Percentiles rank a stretch among this genome's conserved stretches.
Evolutionary conservation across 2,113 vertebrate genomes (phyloP).

Genomic region (Coptodon rendalli): DNA sequence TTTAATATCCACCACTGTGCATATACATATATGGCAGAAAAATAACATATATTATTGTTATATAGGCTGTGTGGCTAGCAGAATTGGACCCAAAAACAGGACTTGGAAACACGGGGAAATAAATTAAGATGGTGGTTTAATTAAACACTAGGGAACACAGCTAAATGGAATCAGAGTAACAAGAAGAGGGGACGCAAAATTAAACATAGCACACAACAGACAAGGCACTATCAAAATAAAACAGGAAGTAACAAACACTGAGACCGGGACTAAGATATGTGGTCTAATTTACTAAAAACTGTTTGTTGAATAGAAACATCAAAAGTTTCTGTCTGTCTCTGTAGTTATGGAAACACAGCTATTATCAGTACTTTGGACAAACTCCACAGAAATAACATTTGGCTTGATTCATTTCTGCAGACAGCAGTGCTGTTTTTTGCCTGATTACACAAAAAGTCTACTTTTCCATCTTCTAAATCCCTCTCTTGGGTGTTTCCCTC

Average conservation of each 20-base stretch:
- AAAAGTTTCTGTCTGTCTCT: not conserved
- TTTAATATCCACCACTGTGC: not conserved
- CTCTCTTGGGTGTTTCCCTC: not conserved
- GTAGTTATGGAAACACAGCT: not conserved
- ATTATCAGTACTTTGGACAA: not conserved
- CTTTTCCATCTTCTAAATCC: not conserved
- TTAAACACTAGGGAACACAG: not conserved
- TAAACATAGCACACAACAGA: not conserved
- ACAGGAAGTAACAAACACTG: not conserved
- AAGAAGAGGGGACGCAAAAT: not conserved
- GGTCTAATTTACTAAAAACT: not conserved
- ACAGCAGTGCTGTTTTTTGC: not conserved
- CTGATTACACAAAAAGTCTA: not conserved
- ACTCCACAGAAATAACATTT: not conserved
- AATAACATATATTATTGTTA: not conserved
- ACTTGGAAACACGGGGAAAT: not conserved
- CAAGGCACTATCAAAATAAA: not conserved
- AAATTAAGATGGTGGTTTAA: not conserved
- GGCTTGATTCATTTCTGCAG: not conserved
- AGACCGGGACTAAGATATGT: not conserved
- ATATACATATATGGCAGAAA: not conserved
- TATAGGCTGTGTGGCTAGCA: not conserved
- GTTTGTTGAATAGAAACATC: not conserved
- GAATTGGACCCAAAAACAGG: not conserved
- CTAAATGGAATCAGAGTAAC: not conserved